Percentiles rank a stretch among this genome's conserved stretches.
Evolutionary conservation across 2,797 vertebrate genomes (phyloP).

Genomic region (Pantherophis alleghaniensis): DNA sequence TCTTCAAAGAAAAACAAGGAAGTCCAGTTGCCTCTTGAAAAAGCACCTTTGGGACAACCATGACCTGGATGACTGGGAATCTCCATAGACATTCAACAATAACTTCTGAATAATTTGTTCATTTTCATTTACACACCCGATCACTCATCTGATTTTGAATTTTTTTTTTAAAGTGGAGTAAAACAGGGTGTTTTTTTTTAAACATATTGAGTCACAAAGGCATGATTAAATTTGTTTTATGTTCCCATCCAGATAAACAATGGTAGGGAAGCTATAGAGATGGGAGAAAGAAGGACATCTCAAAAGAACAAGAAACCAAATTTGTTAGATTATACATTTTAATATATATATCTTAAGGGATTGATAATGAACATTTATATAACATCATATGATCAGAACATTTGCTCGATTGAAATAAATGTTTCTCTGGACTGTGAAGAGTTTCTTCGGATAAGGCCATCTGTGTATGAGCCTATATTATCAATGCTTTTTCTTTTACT

Average conservation of each 20-base stretch:
- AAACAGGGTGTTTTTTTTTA: background rate
- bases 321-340: background rate
- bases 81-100: background rate
- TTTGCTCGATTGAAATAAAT: background rate
- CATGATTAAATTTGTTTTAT: background rate
- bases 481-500: background rate
- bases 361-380: background rate
- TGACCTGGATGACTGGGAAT: too few species aligned
- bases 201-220: background rate
- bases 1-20: too few species aligned
- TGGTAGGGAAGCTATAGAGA: background rate
- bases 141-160: background rate
- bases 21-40: too few species aligned
- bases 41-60: too few species aligned
- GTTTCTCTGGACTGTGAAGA: background rate
- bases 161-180: background rate
- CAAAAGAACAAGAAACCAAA: background rate
- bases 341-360: background rate
- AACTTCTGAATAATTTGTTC: background rate
- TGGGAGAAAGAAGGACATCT: background rate
- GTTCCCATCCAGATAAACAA: background rate
- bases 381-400: background rate
- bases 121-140: background rate
- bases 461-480: background rate
- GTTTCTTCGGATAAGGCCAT: background rate